Percentiles rank a stretch among this genome's conserved stretches.
Evolutionary conservation across 2,113 vertebrate species (phyloP).

Genomic region (Notarius quadriscutis): DNA sequence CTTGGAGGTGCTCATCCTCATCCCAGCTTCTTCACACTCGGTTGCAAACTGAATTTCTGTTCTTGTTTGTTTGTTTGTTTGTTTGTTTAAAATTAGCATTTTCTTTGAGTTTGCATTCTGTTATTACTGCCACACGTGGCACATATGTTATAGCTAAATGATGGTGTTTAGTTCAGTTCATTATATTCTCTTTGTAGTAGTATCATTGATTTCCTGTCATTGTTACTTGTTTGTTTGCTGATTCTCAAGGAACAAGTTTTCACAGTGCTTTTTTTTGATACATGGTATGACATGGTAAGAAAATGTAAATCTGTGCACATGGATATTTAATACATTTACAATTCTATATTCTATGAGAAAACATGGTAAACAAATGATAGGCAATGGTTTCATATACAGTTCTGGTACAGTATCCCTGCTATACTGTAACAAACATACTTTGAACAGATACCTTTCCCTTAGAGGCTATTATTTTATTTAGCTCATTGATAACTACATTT

Average conservation of each 20-base stretch:
- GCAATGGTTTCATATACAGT: not conserved
- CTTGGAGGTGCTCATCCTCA: no score
- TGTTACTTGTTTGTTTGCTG: not conserved
- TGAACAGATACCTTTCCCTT: not conserved
- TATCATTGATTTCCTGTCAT: not conserved
- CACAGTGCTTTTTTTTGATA: not conserved
- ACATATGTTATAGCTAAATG: no score
- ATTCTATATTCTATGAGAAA: constrained; percentile 14
- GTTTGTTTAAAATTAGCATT: no score
- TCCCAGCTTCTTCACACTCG: no score
- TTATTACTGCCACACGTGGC: no score
- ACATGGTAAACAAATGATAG: not conserved
- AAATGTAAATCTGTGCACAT: not conserved
- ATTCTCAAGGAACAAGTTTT: not conserved
- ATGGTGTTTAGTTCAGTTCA: not conserved
- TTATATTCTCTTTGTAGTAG: not conserved
- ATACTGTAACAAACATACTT: not conserved
- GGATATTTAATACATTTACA: not conserved
- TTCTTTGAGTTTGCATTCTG: no score
- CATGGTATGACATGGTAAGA: not conserved
- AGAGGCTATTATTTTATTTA: not conserved
- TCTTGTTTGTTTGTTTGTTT: no score
- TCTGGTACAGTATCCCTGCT: not conserved
- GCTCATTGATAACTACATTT: not conserved
- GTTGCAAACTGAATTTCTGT: no score